These are phyloP conservation scores for Podargus strigoides DNA, from an alignment of 2,797 vertebrate species.

Conservation along the genomic window DNA sequence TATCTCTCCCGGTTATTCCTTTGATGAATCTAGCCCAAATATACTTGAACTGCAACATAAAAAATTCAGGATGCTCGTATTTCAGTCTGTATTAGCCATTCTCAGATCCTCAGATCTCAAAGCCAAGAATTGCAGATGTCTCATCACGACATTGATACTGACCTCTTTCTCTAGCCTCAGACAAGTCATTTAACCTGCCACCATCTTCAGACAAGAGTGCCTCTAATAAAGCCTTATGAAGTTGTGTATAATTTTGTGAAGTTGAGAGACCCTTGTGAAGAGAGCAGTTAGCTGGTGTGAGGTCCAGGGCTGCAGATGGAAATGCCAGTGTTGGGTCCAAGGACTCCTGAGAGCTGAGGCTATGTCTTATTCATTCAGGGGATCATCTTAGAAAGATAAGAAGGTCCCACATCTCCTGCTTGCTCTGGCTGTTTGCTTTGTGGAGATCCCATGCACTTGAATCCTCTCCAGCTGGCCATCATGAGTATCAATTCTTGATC, in stretches of 20 bases:
- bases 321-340: not conserved
- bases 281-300: not conserved
- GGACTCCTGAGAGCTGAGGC: not conserved
- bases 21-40: constrained; percentile 64
- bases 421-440: not conserved
- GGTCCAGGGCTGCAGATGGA: not conserved
- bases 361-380: not conserved
- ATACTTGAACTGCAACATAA: constrained; percentile 60
- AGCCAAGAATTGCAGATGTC: not conserved
- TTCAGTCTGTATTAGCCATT: constrained; percentile 12
- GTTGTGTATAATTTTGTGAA: not conserved
- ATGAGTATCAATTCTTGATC: no score
- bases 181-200: not conserved
- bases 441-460: not conserved
- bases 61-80: constrained; percentile 54
- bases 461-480: no score
- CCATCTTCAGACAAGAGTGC: not conserved
- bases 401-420: not conserved
- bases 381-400: not conserved
- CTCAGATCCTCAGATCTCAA: constrained; percentile 18
- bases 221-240: not conserved
- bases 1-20: constrained; percentile 54
- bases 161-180: not conserved
- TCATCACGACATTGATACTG: not conserved
- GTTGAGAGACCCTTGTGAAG: not conserved